These are phyloP conservation scores for Hyla sarda DNA, from an alignment of 2,113 vertebrate genomes.

Conservation along the genomic window DNA sequence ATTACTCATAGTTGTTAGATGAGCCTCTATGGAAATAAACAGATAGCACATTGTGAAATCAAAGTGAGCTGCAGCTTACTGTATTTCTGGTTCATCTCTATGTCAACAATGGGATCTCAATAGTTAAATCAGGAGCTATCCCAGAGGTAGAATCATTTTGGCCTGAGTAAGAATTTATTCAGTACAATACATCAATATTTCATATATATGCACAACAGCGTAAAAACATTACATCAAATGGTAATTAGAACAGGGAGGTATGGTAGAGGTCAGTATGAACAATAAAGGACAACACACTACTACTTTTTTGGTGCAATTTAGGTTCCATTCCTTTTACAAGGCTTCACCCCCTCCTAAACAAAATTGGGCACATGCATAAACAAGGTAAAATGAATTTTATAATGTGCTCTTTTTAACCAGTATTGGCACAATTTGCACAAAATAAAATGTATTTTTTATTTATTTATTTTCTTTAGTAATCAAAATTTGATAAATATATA, in stretches of 20 bases:
- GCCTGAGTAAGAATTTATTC: neutral
- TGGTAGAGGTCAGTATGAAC: neutral
- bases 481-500: too few relatives aligned
- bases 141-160: neutral
- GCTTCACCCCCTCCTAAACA: too few relatives aligned
- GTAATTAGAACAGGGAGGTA: slow-evolving; percentile 21
- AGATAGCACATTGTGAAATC: neutral
- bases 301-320: too few relatives aligned
- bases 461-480: too few relatives aligned
- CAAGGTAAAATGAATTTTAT: too few relatives aligned
- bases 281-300: neutral
- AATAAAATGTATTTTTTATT: too few relatives aligned
- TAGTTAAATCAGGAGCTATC: neutral
- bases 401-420: too few relatives aligned
- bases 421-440: too few relatives aligned
- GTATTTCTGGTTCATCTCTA: neutral
- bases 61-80: neutral
- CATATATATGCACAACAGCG: slow-evolving; percentile 18
- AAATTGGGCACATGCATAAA: too few relatives aligned
- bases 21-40: neutral
- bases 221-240: slow-evolving; percentile 19
- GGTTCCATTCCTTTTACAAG: too few relatives aligned
- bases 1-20: neutral
- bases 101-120: neutral
- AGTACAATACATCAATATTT: slow-evolving; percentile 9